Percentiles rank a stretch among this genome's conserved stretches.
Conservation (phyloP, 2,888 invertebrate species). For the Cataglyphis albicans region DNA sequence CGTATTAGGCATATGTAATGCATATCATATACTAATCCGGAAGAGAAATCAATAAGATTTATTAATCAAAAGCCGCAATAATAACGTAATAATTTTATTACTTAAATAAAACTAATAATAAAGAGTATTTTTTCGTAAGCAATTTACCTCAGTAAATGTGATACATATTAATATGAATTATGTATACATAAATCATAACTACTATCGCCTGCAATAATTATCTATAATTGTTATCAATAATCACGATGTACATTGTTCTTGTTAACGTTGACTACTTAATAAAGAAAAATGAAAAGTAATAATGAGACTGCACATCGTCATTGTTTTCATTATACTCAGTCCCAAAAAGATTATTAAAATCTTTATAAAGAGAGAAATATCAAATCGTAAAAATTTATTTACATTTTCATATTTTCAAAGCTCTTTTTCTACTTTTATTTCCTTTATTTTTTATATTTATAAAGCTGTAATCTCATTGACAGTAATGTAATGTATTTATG, state of each 20-base stretch:
- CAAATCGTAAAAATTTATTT: background rate
- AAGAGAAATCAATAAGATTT: background rate
- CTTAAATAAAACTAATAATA: background rate
- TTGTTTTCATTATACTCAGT: background rate
- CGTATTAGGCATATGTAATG: background rate
- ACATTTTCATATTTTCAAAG: background rate
- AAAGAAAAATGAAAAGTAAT: constrained; percentile 50
- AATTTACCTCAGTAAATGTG: constrained; percentile 53
- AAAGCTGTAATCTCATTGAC: background rate
- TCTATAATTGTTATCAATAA: constrained; percentile 33
- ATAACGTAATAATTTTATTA: background rate
- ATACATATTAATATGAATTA: constrained; percentile 45
- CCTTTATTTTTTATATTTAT: background rate
- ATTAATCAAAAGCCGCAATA: background rate
- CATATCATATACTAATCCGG: background rate
- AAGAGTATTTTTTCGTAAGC: constrained; percentile 7
- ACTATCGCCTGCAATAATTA: constrained; percentile 13
- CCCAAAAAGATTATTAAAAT: background rate
- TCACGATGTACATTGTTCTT: constrained; percentile 58
- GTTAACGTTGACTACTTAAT: constrained; percentile 54
- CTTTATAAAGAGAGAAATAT: background rate
- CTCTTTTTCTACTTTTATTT: background rate
- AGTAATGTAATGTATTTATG: background rate
- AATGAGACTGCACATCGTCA: background rate
- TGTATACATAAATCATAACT: constrained; percentile 9